A percentile compares a stretch with the other conserved stretches of the same genome.
phyloP scores from a whole-genome alignment of 2,888 invertebrate species.

The Agrotis segetum region DNA sequence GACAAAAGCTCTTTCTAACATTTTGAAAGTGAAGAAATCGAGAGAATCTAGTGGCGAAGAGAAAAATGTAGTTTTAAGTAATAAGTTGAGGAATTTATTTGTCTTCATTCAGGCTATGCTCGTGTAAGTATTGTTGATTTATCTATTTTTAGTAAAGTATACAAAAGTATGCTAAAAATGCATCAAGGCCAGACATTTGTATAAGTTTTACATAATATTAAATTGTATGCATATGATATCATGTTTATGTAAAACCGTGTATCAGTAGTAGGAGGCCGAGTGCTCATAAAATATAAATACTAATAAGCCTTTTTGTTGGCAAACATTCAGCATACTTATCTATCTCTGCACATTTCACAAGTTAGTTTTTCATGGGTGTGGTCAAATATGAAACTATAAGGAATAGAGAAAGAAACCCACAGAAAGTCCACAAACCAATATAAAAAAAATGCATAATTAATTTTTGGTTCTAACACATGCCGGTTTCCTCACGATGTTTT shows the following conservation, averaged over 20 bases:
- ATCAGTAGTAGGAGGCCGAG: no score
- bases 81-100: constrained; percentile 80
- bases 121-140: constrained; percentile 78
- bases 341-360: no score
- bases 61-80: constrained; percentile 70
- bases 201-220: not conserved
- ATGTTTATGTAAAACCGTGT: not conserved
- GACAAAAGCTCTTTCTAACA: constrained; percentile 66
- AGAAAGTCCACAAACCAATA: no score
- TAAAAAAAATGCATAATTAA: no score
- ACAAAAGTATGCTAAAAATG: not conserved
- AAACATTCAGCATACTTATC: no score
- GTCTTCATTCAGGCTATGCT: constrained; percentile 86
- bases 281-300: no score
- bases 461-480: no score
- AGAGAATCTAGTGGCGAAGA: constrained; percentile 57
- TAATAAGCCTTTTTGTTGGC: no score
- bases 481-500: no score
- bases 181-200: not conserved
- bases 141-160: not conserved
- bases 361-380: no score
- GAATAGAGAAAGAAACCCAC: no score
- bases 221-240: not conserved
- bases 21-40: constrained; percentile 64
- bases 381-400: no score